phyloP scores from a whole-genome alignment of 1,140 invertebrate genomes.

The Galleria mellonella region DNA sequence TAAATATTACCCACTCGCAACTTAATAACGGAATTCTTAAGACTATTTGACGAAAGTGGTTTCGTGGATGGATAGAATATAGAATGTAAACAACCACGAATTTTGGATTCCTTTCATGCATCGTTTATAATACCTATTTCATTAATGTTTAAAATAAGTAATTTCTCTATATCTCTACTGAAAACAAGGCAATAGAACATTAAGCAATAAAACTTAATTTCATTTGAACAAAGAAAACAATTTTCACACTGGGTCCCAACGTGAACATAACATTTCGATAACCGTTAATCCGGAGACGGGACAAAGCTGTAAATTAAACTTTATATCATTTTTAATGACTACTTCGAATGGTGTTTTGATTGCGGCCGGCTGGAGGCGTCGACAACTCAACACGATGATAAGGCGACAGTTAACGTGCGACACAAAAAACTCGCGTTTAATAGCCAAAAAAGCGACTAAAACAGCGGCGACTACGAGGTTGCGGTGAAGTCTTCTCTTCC shows the following conservation, averaged over 20 bases:
- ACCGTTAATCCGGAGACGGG: slow-evolving; percentile 61
- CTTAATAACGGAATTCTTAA: no score
- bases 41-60: no score
- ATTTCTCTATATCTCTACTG: no score
- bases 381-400: slow-evolving; percentile 71
- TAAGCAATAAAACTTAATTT: slow-evolving; percentile 48
- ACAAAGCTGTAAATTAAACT: slow-evolving; percentile 67
- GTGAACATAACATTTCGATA: slow-evolving; percentile 63
- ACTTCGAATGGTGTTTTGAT: slow-evolving; percentile 70
- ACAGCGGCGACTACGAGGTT: slow-evolving; percentile 18
- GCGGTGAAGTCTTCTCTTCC: neutral
- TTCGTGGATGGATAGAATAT: no score
- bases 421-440: slow-evolving; percentile 64
- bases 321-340: slow-evolving; percentile 73
- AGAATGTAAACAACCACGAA: no score
- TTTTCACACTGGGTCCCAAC: slow-evolving; percentile 40
- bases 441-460: slow-evolving; percentile 48
- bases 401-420: slow-evolving; percentile 52
- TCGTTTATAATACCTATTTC: no score
- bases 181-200: slow-evolving; percentile 11
- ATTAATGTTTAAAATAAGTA: no score
- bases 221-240: slow-evolving; percentile 54
- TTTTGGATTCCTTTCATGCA: no score
- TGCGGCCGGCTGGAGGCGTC: slow-evolving; percentile 68
- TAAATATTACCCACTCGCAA: no score